These are phyloP conservation scores for Odontomyia ornata DNA, from an alignment of 2,888 invertebrate genomes.

Conservation along the genomic window DNA sequence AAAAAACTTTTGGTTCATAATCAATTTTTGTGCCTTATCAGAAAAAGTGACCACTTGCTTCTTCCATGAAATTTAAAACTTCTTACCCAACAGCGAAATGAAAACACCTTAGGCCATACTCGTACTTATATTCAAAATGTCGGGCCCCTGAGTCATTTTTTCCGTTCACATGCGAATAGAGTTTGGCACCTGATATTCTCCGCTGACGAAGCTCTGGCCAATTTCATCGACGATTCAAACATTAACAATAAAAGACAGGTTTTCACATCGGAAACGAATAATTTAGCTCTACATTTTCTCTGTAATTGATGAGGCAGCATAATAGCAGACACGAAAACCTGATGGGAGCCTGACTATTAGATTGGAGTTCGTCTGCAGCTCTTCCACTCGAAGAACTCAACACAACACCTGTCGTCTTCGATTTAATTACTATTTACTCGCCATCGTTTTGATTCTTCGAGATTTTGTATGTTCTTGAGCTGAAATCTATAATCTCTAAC, in stretches of 20 bases:
- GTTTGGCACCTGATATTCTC: neutral
- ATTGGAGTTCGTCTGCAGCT: neutral
- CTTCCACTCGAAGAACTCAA: neutral
- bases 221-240: neutral
- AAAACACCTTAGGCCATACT: too few relatives aligned
- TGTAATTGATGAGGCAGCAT: slow-evolving; percentile 32
- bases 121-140: too few relatives aligned
- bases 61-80: too few relatives aligned
- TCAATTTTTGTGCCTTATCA: too few relatives aligned
- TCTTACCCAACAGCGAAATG: too few relatives aligned
- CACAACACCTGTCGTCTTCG: slow-evolving; percentile 29
- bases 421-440: neutral
- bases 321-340: slow-evolving; percentile 11
- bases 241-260: slow-evolving; percentile 4
- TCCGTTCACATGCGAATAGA: neutral
- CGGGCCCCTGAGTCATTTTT: too few relatives aligned
- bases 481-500: slow-evolving; percentile 3
- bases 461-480: neutral
- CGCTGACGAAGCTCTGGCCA: neutral
- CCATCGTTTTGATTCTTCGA: neutral
- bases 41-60: too few relatives aligned
- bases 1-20: too few relatives aligned
- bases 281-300: slow-evolving; percentile 28
- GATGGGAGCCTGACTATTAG: neutral
- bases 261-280: slow-evolving; percentile 26